phyloP scores from a whole-genome alignment of 2,888 invertebrate species.

The Spialia ferax region DNA sequence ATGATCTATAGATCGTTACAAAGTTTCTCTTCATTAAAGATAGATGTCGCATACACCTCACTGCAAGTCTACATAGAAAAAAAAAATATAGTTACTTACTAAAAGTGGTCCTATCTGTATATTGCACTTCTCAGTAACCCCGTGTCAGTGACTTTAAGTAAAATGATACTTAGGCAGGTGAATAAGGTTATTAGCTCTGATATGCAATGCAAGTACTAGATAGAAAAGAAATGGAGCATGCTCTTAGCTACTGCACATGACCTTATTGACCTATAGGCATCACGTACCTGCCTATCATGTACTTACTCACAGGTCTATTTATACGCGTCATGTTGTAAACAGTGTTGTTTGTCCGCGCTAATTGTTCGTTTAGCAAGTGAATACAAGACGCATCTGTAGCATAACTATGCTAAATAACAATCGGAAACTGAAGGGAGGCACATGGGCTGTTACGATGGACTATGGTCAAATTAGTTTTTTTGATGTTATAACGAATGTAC shows the following conservation, averaged over 20 bases:
- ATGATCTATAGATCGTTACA: slow-evolving; percentile 7
- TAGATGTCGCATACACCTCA: slow-evolving; percentile 18
- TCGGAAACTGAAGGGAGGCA: background rate
- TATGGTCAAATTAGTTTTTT: too few relatives aligned
- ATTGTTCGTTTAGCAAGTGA: slow-evolving; percentile 3
- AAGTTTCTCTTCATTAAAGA: background rate
- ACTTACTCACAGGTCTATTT: background rate
- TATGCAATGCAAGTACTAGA: slow-evolving; percentile 12
- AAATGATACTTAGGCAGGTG: slow-evolving; percentile 22
- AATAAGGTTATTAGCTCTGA: slow-evolving; percentile 31
- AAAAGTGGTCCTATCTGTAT: too few relatives aligned
- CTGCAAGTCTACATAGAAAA: background rate
- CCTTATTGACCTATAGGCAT: slow-evolving; percentile 16
- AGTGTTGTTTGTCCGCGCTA: slow-evolving; percentile 10
- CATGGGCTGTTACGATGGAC: too few relatives aligned
- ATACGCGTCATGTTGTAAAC: slow-evolving; percentile 16
- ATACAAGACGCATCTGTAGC: background rate
- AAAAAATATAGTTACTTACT: background rate
- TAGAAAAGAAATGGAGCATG: slow-evolving; percentile 25
- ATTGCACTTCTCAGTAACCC: slow-evolving; percentile 19
- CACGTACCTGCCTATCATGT: background rate
- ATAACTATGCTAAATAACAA: background rate
- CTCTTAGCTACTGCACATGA: slow-evolving; percentile 19
- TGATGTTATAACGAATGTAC: too few relatives aligned
- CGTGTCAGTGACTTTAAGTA: slow-evolving; percentile 28